Evolutionary conservation across 2,797 vertebrate genomes (phyloP), one percentile per base, ranked within the genome.

Genomic region (Periophthalmus magnuspinnatus): DNA sequence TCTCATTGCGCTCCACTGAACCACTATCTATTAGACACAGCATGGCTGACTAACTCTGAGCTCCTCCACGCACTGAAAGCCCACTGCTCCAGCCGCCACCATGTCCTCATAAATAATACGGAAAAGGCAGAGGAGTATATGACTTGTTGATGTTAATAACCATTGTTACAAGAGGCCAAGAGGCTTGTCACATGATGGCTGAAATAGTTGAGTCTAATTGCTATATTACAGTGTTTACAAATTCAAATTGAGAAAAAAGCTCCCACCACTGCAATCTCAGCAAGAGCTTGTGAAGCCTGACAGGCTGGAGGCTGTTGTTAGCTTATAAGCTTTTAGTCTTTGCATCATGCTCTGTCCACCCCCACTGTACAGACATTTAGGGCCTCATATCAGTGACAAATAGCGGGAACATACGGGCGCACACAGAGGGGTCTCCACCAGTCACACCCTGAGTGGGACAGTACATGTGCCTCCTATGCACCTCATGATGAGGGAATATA

Each of bases 31-130:
- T 86, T 83, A 83, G 78, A 86, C 74, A 68, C 65, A 88, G 87
- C 82, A 82, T 89, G 87, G 90, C 87, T 87, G 88, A 84, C 86
- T 90, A 85, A 78, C 83, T 88, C 87, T 61, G 34, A 61, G 59
- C 38, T 41, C 59, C 34, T 60, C 33, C 58, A 60, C 17, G 33
- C 28, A 17, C 58, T 60, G 32, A 60, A 36, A 60, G 58, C 59
- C 59, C 59, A 61, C 59, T 61, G n/a, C n/a, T 61, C 19, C 59
- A 41, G n/a, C 59, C 13, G 32, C 16, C 57, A 36, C 57, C 33
- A 59, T 36, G 17, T 61, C 59, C n/a, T 41, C n/a, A 41, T 61
- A 38, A 61, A 61, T 61, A 38, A 41, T 61, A 22, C n/a, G 41
- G 14, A 41, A 14, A 61, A 41, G 34, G 32, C 34, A 41, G 56